Percentiles rank a stretch among this genome's conserved stretches.
Conservation (phyloP, 2,888 invertebrate species). For the Chironomus riparius region DNA sequence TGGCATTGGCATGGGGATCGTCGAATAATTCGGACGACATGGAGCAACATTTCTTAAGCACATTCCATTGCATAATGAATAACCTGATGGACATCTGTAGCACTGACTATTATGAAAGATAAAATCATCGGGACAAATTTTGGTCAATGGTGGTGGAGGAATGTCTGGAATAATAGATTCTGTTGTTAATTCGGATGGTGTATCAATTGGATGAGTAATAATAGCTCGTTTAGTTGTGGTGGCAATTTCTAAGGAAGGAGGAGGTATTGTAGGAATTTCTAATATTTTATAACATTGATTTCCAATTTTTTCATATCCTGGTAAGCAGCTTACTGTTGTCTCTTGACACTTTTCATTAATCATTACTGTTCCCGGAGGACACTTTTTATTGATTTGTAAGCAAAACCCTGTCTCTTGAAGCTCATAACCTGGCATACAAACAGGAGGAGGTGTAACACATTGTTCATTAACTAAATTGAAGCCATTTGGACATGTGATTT, state of each 20-base stretch:
- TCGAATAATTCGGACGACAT: background rate
- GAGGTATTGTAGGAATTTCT: background rate
- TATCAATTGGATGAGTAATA: background rate
- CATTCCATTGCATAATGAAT: background rate
- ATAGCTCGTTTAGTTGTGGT: background rate
- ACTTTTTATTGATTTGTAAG: background rate
- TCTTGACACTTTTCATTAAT: background rate
- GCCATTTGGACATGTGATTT: background rate
- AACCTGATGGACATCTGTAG: conserved; percentile 10
- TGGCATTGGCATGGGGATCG: background rate
- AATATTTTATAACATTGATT: background rate
- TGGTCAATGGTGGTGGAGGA: background rate
- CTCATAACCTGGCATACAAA: conserved; percentile 8
- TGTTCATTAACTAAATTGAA: background rate
- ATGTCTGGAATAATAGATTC: background rate
- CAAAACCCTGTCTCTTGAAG: background rate
- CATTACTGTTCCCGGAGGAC: background rate
- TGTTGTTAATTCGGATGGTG: background rate
- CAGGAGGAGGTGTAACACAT: background rate
- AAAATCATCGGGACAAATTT: conserved; percentile 1
- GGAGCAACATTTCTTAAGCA: background rate
- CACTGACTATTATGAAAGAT: background rate
- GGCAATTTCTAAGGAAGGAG: background rate
- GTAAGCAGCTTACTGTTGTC: background rate
- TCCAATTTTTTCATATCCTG: background rate